phyloP scores from a whole-genome alignment of 2,797 vertebrate species.

The Rhinella marina region DNA sequence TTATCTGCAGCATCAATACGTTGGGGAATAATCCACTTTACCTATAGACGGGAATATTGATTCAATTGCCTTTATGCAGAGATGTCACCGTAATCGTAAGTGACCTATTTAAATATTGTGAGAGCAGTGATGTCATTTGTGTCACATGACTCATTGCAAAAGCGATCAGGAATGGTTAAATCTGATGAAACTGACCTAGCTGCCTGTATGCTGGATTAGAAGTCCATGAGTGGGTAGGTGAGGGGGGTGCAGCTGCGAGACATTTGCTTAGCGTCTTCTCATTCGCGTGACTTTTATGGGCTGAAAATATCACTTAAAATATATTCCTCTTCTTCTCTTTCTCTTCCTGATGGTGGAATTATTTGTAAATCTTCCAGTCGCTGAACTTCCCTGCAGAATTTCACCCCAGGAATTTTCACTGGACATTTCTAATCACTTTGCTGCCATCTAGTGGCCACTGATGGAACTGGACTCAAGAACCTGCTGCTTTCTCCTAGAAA shows the following conservation, averaged over 20 bases:
- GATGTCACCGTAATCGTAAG: background rate
- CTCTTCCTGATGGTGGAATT: background rate
- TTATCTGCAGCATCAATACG: background rate
- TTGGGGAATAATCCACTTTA: background rate
- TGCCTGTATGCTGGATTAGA: background rate
- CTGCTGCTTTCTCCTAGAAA: too few species aligned
- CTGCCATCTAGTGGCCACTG: conserved; percentile 43
- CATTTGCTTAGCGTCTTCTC: background rate
- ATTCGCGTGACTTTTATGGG: background rate
- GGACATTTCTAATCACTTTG: conserved; percentile 35
- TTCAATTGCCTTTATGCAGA: too few species aligned
- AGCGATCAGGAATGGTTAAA: too few species aligned
- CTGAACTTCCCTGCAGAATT: background rate
- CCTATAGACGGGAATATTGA: background rate
- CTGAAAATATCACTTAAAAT: background rate
- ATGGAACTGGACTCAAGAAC: background rate
- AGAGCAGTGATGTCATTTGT: background rate
- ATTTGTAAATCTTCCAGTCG: background rate
- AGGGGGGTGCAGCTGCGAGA: background rate
- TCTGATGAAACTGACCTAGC: background rate
- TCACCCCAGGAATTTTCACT: background rate
- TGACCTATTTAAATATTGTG: background rate
- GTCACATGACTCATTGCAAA: background rate
- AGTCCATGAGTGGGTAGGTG: too few species aligned
- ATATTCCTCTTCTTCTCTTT: background rate